Base-by-base conservation (phyloP, 2,113 vertebrate genomes). In the Cavia aperea region DNA sequence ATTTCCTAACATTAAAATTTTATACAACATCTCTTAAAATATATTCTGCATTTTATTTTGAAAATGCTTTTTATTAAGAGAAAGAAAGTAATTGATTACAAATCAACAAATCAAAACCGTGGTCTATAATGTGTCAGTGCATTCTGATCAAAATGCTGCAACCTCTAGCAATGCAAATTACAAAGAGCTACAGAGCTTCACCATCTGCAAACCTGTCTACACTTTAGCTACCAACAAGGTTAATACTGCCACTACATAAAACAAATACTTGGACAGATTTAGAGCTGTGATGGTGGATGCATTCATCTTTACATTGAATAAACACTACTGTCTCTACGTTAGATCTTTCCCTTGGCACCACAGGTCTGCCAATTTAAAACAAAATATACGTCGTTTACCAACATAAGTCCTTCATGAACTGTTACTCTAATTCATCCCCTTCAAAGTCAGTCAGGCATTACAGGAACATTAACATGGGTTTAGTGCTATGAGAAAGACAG, bases 31-130 rank as follows among this genome's bases (percentile, higher is more conserved):
- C 65, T 95, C 75, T 93, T 93, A 97, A 97, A 97, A 97, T 97
- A 97, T 96, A 97, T 94, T 97, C 91, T 97, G 97, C 96, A 96
- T 95, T 97, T 97, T 95, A 97, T 96, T 97, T 97, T 93, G 96
- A 96, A 97, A 98, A 39, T 95, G 93, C 96, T 88, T 96, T 96
- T 98, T 97, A 97, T 97, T 97, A 97, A 96, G 95, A 96, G 97
- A 96, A 92, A 84, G 85, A 83, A 95, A 92, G 90, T 89, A 96
- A 95, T 92, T 94, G 77, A 43, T 96, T 96, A 97, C 94, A 97
- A 91, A 97, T 8, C 87, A 81, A 68, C 93, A 96, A 49, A 86
- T 94, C 65, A 94, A 85, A 95, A 89, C 87, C 94, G 92, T 91
- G 86, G 91, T 83, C 1, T 62, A 49, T 84, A 92, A 96, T 3